These are phyloP conservation scores for Autographa gamma DNA, from an alignment of 2,888 invertebrate genomes.

Conservation along the genomic window DNA sequence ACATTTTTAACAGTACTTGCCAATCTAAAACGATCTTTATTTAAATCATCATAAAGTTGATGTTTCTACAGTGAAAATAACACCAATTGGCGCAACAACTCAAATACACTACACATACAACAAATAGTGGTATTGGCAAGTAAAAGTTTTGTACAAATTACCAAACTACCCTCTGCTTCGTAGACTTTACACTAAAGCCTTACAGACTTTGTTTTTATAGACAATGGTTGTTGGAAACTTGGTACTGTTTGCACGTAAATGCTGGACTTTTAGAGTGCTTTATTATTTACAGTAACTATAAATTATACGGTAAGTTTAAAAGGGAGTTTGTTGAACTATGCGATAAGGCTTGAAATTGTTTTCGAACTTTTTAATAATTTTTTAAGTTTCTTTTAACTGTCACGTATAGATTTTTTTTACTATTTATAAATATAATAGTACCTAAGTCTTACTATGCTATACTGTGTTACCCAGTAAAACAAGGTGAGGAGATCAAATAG, in stretches of 20 bases:
- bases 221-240: slow-evolving; percentile 21
- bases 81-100: too few species aligned
- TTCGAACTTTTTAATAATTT: background rate
- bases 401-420: too few species aligned
- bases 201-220: slow-evolving; percentile 24
- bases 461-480: too few species aligned
- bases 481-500: too few species aligned
- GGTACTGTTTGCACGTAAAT: slow-evolving; percentile 23
- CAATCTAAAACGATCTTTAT: too few species aligned
- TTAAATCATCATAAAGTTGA: too few species aligned
- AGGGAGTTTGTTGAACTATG: background rate
- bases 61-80: too few species aligned
- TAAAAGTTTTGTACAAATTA: slow-evolving; percentile 52
- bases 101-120: slow-evolving; percentile 20
- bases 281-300: background rate
- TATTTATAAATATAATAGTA: too few species aligned
- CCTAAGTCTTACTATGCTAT: too few species aligned
- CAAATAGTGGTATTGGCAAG: slow-evolving; percentile 46
- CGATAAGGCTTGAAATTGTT: background rate
- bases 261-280: slow-evolving; percentile 17
- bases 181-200: slow-evolving; percentile 34
- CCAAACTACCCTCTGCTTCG: slow-evolving; percentile 40
- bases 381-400: background rate
- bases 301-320: background rate
- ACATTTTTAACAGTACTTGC: too few species aligned